A percentile compares a stretch with the other conserved stretches of the same genome.
These are phyloP conservation scores for Ormyrus labotus DNA, from an alignment of 2,888 invertebrate species.

Conservation along the genomic window DNA sequence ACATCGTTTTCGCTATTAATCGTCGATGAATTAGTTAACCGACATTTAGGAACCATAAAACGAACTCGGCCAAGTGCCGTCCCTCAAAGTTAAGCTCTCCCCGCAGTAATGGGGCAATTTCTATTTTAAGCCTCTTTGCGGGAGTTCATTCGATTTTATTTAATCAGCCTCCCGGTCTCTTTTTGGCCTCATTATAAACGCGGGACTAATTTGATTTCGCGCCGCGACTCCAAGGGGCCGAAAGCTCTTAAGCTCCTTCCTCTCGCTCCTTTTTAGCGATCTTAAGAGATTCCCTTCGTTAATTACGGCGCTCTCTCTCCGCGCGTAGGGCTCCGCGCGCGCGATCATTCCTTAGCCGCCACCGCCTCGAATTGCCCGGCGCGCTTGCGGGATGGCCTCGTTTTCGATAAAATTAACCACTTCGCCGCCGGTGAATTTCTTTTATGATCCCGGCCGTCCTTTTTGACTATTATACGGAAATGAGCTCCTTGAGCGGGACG, in stretches of 20 bases:
- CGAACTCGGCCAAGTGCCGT: no score
- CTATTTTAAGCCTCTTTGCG: constrained; percentile 1
- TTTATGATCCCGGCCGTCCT: background rate
- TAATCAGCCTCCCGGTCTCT: constrained; percentile 9
- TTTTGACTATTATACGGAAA: no score
- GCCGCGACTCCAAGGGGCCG: background rate
- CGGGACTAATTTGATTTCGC: constrained; percentile 42
- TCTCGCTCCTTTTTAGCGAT: constrained; percentile 18
- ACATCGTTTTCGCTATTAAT: no score
- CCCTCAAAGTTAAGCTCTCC: no score
- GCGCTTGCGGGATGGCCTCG: background rate
- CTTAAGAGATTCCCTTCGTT: constrained; percentile 25
- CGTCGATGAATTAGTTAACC: no score
- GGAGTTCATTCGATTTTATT: constrained; percentile 29
- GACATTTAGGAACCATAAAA: no score
- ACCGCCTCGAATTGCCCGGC: constrained; percentile 19
- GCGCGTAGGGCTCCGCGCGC: no score
- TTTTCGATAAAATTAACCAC: constrained; percentile 29
- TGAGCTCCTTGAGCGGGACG: no score
- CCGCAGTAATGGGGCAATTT: constrained; percentile 1
- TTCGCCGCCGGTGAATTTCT: background rate
- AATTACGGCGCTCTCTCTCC: constrained; percentile 9
- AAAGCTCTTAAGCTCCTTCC: constrained; percentile 39
- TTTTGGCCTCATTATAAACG: constrained; percentile 12
- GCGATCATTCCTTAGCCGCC: constrained; percentile 34